Evolutionary conservation across 2,888 invertebrate genomes (phyloP).

Genomic region (Lycia hirtaria): DNA sequence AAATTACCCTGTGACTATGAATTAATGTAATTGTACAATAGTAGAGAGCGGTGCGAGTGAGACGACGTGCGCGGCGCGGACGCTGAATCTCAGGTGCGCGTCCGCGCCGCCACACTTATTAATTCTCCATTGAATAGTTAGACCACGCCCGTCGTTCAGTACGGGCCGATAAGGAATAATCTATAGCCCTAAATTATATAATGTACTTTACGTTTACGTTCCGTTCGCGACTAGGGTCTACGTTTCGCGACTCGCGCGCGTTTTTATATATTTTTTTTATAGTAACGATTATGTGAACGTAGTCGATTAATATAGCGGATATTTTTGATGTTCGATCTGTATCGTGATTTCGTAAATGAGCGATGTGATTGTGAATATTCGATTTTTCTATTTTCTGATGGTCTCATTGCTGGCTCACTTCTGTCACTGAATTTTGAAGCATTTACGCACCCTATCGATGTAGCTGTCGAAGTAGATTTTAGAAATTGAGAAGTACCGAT

Average conservation of each 20-base stretch:
- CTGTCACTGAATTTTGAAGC: slow-evolving; percentile 77
- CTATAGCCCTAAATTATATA: slow-evolving; percentile 63
- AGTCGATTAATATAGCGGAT: slow-evolving; percentile 78
- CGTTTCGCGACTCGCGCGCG: slow-evolving; percentile 59
- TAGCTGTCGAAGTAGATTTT: slow-evolving; percentile 79
- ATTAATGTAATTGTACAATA: slow-evolving; percentile 44
- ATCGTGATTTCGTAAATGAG: slow-evolving; percentile 76
- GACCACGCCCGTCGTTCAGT: slow-evolving; percentile 26
- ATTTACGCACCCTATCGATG: slow-evolving; percentile 81
- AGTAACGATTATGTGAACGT: slow-evolving; percentile 74
- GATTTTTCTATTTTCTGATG: slow-evolving; percentile 71
- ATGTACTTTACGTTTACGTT: slow-evolving; percentile 49
- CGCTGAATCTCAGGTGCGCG: slow-evolving; percentile 76
- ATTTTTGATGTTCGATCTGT: slow-evolving; percentile 82
- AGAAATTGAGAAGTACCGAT: slow-evolving; percentile 81
- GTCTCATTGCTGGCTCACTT: slow-evolving; percentile 68
- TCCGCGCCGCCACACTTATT: background rate
- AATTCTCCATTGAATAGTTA: slow-evolving; percentile 50
- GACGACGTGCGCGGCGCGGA: slow-evolving; percentile 48
- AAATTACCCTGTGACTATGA: slow-evolving; percentile 70
- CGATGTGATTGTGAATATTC: slow-evolving; percentile 74
- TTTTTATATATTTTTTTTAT: slow-evolving; percentile 60
- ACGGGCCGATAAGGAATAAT: slow-evolving; percentile 52
- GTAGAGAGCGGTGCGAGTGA: slow-evolving; percentile 60
- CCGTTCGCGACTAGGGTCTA: slow-evolving; percentile 52